Evolutionary conservation across 23 tunicate species (phyloP), one percentile per base, ranked within the genome.

Genomic region (Trididemnum miniatum): DNA sequence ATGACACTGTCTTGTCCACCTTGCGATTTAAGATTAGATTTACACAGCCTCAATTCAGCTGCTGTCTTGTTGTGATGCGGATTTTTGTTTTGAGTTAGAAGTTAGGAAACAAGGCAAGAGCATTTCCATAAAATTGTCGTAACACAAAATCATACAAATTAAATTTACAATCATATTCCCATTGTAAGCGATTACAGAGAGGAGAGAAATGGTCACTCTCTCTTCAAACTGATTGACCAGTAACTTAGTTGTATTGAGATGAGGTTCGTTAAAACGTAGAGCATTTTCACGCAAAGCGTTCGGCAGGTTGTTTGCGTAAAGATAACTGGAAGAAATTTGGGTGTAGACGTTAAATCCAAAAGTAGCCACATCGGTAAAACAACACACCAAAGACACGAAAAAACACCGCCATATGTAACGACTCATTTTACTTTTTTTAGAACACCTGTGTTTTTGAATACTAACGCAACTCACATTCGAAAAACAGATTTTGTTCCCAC

Each of bases 141-240:
- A 74, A 26, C 79, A 74, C 59, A 74, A 24, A n/a, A 74, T 24
- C 59, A 74, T 49, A 15, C 79, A 38, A 2, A 74, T 1, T 28
- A 74, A 74, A 27, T 74, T 74, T 2, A 74, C 29, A 23, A 74
- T 31, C 79, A 74, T 37, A 44, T 40, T 74, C 5, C 79, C 79
- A 28, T 74, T 74, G 31, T 37, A 74, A 26, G 79, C 79, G 23
- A 40, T 24, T 49, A 44, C 79, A 3, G 79, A 36, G 5, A 74
- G 59, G 2, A 74, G 27, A 2, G 79, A 74, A 23, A 74, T 39
- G 15, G 79, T 74, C 59, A 74, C 59, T 74, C 62, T 74, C 38
- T 74, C 79, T 39, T 74, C 79, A 40, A 63, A 7, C 5, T 63
- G 71, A n/a, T n/a, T n/a, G n/a, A n/a, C n/a, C n/a, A n/a, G n/a